phyloP scores from a whole-genome alignment of 2,113 vertebrate species.

The Callospermophilus lateralis region DNA sequence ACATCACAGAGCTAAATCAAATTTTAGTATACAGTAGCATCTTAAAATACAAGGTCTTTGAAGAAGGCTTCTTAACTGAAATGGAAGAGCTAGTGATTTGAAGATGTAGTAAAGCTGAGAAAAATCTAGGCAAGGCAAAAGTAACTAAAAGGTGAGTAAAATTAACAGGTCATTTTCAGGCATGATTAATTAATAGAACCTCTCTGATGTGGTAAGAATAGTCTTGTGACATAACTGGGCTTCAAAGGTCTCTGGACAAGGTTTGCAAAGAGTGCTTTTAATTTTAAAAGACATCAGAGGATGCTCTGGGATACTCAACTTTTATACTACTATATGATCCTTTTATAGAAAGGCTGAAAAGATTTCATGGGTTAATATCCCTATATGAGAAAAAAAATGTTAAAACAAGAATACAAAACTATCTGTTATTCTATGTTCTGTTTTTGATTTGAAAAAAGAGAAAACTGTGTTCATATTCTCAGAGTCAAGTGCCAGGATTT shows the following conservation, averaged over 20 bases:
- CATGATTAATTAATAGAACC: neutral
- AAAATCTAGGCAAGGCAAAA: conserved; percentile 9
- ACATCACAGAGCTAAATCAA: neutral
- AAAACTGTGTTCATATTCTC: neutral
- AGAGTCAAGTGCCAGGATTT: neutral
- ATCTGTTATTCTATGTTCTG: neutral
- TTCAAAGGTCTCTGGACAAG: neutral
- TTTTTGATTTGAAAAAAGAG: neutral
- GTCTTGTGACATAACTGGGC: neutral
- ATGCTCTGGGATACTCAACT: neutral
- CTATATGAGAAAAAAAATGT: neutral
- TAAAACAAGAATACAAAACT: conserved; percentile 10
- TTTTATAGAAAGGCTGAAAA: neutral
- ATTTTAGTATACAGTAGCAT: neutral
- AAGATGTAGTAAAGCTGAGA: neutral
- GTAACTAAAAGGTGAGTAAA: neutral
- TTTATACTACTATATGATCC: neutral
- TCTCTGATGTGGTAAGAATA: neutral
- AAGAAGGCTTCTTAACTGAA: conserved; percentile 21
- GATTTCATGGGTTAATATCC: neutral
- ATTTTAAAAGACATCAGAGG: neutral
- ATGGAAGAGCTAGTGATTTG: conserved; percentile 4
- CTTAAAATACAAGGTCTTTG: conserved; percentile 2
- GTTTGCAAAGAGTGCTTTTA: neutral
- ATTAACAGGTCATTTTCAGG: neutral